Evolutionary conservation across 2,888 invertebrate genomes (phyloP), one percentile per base, ranked within the genome.

Genomic region (Oasisia sp.): DNA sequence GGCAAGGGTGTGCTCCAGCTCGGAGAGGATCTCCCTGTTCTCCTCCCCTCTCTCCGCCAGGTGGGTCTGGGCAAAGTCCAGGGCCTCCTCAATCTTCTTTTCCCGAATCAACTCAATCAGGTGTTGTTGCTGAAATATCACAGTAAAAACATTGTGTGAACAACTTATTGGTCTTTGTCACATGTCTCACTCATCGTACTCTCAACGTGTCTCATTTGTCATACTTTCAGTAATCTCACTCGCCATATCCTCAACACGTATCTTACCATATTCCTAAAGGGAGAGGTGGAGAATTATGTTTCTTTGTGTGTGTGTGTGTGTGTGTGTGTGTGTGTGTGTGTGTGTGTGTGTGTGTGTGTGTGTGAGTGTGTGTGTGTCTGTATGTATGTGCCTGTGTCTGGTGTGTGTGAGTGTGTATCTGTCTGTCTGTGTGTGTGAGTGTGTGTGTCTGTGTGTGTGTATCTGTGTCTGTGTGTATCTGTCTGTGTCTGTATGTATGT

Each of bases 1-100:
- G 0, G 99, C 99, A 92, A 99, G 97, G 0, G 99, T 99, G 93
- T 99, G 97, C 96, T 99, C 99, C 92, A 99, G 96, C 96, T 99
- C 99, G 32, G 97, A 97, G 90, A 97, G 95, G 90, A 97, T 96
- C 92, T 96, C 96, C 32, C 98, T 97, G 96, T 96, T 96, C 92
- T 96, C 98, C 94, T 98, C 98, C 4, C 98, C 99, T 19, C 98
- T 98, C 96, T 99, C 99, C 38, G 98, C 98, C 38, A 99, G 97
- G 94, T 98, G 98, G 90, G 98, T 98, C 95, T 99, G 98, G 0
- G 99, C 98, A 96, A 98, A 99, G 89, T 98, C 97, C 9, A 99
- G 96, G 0, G 99, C 99, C 95, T 98, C 98, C 95, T 98, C 98
- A 4, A 98, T 97, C 93, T 98, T 97, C 11, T 98, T 98, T 90